These are phyloP conservation scores for Druon quercuslanigerum DNA, from an alignment of 1,140 invertebrate species.

Conservation along the genomic window DNA sequence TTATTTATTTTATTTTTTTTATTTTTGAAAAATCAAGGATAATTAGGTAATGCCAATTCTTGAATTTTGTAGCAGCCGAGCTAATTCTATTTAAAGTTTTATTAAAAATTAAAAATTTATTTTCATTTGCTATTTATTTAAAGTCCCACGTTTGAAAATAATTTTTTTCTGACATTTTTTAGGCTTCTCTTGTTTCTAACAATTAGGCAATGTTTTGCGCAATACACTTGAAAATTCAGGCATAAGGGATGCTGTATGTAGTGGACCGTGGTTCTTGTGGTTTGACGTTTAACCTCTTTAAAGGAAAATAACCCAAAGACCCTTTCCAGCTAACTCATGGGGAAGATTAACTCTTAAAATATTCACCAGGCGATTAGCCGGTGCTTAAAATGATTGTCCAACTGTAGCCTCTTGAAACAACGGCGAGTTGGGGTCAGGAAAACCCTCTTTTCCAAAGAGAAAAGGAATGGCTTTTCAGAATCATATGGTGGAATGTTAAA, in stretches of 20 bases:
- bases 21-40: too few relatives aligned
- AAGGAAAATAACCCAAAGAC: constrained; percentile 36
- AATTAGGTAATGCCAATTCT: too few relatives aligned
- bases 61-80: too few relatives aligned
- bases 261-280: constrained; percentile 11
- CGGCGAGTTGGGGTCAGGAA: constrained; percentile 20
- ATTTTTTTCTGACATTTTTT: too few relatives aligned
- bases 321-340: constrained; percentile 47
- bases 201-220: too few relatives aligned
- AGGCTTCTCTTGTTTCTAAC: too few relatives aligned
- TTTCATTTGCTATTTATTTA: too few relatives aligned
- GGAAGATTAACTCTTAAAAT: constrained; percentile 63
- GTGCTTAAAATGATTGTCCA: constrained; percentile 51
- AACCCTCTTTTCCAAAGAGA: not conserved
- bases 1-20: too few relatives aligned
- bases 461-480: constrained; percentile 1
- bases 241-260: not conserved
- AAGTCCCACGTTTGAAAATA: too few relatives aligned
- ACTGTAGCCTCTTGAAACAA: constrained; percentile 39
- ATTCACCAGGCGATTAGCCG: constrained; percentile 63
- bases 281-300: constrained; percentile 26
- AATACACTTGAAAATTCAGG: too few relatives aligned
- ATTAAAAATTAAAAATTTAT: too few relatives aligned
- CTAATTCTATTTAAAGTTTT: too few relatives aligned
- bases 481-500: not conserved